Percentiles rank a stretch among this genome's conserved stretches.
Evolutionary conservation across 2,888 invertebrate genomes (phyloP).

Genomic region (Phorcus lineatus): DNA sequence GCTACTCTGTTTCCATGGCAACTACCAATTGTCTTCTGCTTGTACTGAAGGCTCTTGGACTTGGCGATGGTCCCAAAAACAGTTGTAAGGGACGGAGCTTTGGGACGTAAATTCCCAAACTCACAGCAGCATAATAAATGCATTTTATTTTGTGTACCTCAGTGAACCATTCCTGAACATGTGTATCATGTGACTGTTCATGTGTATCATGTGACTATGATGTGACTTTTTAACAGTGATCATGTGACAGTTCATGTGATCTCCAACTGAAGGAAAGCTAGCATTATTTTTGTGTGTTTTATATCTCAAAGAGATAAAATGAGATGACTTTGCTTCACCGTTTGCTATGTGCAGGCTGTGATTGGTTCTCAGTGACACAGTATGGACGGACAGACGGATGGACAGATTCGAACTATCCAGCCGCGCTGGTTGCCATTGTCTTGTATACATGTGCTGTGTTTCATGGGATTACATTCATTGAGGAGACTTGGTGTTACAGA

Average conservation of each 20-base stretch:
- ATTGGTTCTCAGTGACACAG: too few species aligned
- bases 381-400: too few species aligned
- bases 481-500: too few species aligned
- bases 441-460: too few species aligned
- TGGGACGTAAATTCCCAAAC: background rate
- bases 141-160: slow-evolving; percentile 22
- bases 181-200: slow-evolving; percentile 10
- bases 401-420: too few species aligned
- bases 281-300: slow-evolving; percentile 18
- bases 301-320: slow-evolving; percentile 3
- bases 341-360: background rate
- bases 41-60: background rate
- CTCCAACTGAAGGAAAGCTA: background rate
- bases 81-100: background rate
- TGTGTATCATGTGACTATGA: slow-evolving; percentile 20
- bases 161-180: slow-evolving; percentile 15
- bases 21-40: background rate
- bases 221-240: background rate
- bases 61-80: background rate
- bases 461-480: too few species aligned
- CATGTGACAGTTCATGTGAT: background rate
- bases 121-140: slow-evolving; percentile 19
- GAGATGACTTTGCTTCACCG: background rate
- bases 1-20: background rate
- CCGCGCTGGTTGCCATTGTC: too few species aligned